Percentiles rank a stretch among this genome's conserved stretches.
Conservation (phyloP, 92 coral and sea anemone species). For the Zoanthus sociatus region DNA sequence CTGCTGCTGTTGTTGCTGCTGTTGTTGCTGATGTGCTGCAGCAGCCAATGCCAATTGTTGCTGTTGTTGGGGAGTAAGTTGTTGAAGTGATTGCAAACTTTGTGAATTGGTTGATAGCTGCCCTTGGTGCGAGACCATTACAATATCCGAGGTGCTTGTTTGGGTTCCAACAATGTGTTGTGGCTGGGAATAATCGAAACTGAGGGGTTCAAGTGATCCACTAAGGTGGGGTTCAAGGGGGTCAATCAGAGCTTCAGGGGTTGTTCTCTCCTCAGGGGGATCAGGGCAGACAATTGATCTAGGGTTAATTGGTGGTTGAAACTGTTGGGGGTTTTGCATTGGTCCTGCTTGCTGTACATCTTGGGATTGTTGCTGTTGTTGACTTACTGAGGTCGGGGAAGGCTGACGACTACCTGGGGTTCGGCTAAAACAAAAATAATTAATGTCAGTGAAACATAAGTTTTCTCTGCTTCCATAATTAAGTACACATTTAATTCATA, state of each 20-base stretch:
- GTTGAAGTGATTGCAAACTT: constrained; percentile 63
- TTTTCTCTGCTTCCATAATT: too few relatives aligned
- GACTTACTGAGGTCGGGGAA: constrained; percentile 81
- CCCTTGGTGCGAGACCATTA: constrained; percentile 85
- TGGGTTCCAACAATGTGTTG: constrained; percentile 84
- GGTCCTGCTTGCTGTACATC: constrained; percentile 81
- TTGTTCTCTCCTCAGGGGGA: constrained; percentile 61
- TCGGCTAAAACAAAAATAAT: constrained; percentile 68
- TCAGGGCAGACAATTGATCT: constrained; percentile 54
- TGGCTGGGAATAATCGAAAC: constrained; percentile 65
- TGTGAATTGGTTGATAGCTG: constrained; percentile 65
- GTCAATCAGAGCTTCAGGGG: constrained; percentile 81
- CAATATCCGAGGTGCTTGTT: constrained; percentile 88
- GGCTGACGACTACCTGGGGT: constrained; percentile 99
- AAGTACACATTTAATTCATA: too few relatives aligned
- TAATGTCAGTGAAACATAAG: neutral
- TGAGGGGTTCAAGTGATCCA: constrained; percentile 79
- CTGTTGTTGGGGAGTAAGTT: constrained; percentile 80
- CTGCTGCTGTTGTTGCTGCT: constrained; percentile 70
- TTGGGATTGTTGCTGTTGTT: constrained; percentile 58
- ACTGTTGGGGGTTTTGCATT: constrained; percentile 59
- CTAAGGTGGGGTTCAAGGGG: constrained; percentile 70
- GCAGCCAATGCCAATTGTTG: constrained; percentile 85
- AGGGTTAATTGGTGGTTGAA: constrained; percentile 68
- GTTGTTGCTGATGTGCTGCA: constrained; percentile 72